phyloP scores from a whole-genome alignment of 2,113 vertebrate genomes.

The Clupea harengus region DNA sequence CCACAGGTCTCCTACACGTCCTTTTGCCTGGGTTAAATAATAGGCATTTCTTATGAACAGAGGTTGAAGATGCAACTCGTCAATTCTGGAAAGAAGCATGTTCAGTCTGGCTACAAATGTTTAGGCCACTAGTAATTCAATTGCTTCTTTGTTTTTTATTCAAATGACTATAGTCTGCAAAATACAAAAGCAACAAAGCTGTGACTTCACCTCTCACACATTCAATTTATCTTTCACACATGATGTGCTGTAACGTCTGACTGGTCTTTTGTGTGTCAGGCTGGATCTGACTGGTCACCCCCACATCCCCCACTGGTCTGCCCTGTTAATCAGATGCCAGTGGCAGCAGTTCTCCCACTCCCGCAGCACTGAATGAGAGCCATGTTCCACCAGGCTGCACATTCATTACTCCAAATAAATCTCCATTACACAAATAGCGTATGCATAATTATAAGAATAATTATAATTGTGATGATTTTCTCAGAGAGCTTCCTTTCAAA shows the following conservation, averaged over 20 bases:
- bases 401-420: conserved; percentile 72
- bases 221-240: background rate
- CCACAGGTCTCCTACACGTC: background rate
- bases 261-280: background rate
- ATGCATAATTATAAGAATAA: conserved; percentile 71
- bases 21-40: background rate
- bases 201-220: background rate
- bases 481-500: conserved; percentile 57
- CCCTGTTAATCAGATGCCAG: background rate
- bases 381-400: conserved; percentile 75
- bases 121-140: background rate
- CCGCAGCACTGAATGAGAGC: conserved; percentile 51
- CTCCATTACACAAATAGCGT: conserved; percentile 70
- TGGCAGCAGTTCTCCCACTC: conserved; percentile 8
- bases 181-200: background rate
- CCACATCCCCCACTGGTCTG: background rate
- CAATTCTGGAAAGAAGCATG: background rate
- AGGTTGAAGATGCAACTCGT: background rate
- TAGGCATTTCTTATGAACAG: background rate
- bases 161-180: background rate
- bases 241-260: background rate
- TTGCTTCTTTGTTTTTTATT: background rate
- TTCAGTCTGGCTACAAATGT: background rate
- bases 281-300: background rate
- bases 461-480: conserved; percentile 68